Evolutionary conservation across 2,888 invertebrate species (phyloP), one percentile per base, ranked within the genome.

Genomic region (Ichneumon xanthorius): DNA sequence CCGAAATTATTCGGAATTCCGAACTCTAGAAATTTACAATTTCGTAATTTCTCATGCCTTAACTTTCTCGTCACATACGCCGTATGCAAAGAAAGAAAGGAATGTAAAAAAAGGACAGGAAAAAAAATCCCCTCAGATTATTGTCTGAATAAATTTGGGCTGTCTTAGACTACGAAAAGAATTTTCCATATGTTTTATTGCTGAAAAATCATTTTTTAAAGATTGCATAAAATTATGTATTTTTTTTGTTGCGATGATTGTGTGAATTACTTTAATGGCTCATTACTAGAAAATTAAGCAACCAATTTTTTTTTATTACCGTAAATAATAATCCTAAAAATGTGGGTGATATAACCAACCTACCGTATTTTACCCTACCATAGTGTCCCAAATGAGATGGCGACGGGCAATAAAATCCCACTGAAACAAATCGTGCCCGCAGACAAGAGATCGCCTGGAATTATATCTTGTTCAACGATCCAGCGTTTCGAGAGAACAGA

Each of bases 321-420:
- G 45, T 14, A 4, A 14, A 45, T 14, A 14, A 45, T 16, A 16
- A 16, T 48, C 4, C 5, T 4, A 48, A 4, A 48, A 48, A 48
- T 48, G 45, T 48, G 4, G 45, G 16, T 16, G 45, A 48, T 48
- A 4, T 16, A 4, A 48, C 3, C 4, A 48, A 48, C 45, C 45
- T 16, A 48, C 45, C 75, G 45, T 70, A 75, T 3, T 40, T 45
- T 16, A 45, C 11, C 45, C 45, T 45, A 45, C 0, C 75, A 45
- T 70, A 70, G 79, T 71, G 75, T 50, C 67, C 65, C 75, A 75
- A 82, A 85, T 76, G 67, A 79, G 75, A 82, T 67, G 70, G 45
- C 48, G 19, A 77, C 40, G 71, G 70, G 82, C 71, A 82, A 85
- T 82, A 71, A 82, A 76, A 71, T 79, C 58, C 63, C 73, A 48